Conservation (phyloP, 1,140 invertebrate genomes). For the Hylyphantes graminicola region DNA sequence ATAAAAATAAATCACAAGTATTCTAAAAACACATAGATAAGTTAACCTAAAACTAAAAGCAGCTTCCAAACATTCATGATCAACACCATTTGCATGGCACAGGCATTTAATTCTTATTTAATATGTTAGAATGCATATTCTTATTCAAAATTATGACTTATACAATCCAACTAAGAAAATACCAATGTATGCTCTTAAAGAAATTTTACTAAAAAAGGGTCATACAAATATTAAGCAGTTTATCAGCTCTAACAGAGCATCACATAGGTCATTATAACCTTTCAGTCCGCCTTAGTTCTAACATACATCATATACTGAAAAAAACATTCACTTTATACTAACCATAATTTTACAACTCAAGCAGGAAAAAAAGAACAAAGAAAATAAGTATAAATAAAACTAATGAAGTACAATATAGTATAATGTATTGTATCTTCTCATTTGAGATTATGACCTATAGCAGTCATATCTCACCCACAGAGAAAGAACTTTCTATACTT, state of each 20-base stretch:
- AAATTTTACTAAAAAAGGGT: too few species aligned
- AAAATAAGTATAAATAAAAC: not conserved
- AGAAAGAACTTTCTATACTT: conserved; percentile 10
- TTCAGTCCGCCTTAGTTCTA: not conserved
- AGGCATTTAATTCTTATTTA: too few species aligned
- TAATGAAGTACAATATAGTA: not conserved
- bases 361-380: not conserved
- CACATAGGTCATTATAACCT: not conserved
- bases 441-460: not conserved
- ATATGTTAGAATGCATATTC: too few species aligned
- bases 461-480: not conserved
- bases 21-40: not conserved
- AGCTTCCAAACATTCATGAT: not conserved
- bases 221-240: not conserved
- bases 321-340: not conserved
- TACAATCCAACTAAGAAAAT: too few species aligned
- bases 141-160: too few species aligned
- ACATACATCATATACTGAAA: not conserved
- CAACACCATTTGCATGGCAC: too few species aligned
- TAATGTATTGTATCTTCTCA: not conserved
- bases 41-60: conserved; percentile 2
- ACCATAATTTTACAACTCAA: too few species aligned
- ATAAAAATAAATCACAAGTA: not conserved
- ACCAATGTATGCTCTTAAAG: too few species aligned
- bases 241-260: not conserved